Conservation (phyloP, 2,888 invertebrate species). For the Tuta absoluta region DNA sequence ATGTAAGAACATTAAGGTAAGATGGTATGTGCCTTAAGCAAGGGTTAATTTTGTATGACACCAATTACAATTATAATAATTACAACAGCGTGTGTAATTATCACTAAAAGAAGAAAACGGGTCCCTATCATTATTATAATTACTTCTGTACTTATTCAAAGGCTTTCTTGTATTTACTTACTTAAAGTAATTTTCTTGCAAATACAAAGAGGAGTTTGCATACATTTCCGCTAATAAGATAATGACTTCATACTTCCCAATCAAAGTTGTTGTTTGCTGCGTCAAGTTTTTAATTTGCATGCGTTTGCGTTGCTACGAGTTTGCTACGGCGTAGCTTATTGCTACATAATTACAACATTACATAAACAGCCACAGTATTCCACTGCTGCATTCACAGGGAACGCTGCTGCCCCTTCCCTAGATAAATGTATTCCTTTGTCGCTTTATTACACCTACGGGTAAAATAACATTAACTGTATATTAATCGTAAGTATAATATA, state of each 20-base stretch:
- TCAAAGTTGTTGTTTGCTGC: neutral
- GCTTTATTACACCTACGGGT: too few relatives aligned
- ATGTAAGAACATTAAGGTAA: neutral
- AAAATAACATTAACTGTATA: too few relatives aligned
- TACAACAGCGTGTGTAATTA: constrained; percentile 70
- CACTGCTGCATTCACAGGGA: too few relatives aligned
- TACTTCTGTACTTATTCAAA: constrained; percentile 76
- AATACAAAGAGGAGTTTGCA: constrained; percentile 44
- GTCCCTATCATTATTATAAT: constrained; percentile 56
- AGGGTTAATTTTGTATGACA: constrained; percentile 69
- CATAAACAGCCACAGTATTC: too few relatives aligned
- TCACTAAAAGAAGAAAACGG: constrained; percentile 63
- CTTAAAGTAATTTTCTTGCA: constrained; percentile 58
- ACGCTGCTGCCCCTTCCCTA: too few relatives aligned
- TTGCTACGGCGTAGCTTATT: neutral
- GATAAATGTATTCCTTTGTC: too few relatives aligned
- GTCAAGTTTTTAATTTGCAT: too few relatives aligned
- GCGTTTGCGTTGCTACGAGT: neutral
- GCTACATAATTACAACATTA: neutral
- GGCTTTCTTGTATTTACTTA: constrained; percentile 46
- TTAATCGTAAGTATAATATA: too few relatives aligned
- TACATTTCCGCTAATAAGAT: constrained; percentile 31
- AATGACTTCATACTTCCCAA: constrained; percentile 1
- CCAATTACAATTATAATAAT: constrained; percentile 76
- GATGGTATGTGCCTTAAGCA: constrained; percentile 51